Evolutionary conservation across 2,888 invertebrate genomes (phyloP).

Genomic region (Clusia tigrina): DNA sequence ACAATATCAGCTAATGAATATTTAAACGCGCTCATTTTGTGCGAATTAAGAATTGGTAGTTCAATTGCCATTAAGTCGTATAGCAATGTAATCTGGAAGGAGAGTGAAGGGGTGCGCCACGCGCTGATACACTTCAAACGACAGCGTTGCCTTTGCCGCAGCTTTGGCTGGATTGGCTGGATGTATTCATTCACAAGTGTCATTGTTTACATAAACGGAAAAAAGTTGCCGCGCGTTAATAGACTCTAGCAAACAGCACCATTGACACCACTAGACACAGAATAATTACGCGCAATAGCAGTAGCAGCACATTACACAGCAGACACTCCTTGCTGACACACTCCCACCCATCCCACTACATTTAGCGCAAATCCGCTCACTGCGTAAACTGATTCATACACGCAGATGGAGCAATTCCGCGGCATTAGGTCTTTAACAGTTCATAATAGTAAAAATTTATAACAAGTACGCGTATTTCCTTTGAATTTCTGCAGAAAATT

Average conservation of each 20-base stretch:
- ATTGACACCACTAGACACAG: neutral
- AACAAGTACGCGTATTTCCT: too few species aligned
- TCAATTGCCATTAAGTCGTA: slow-evolving; percentile 1
- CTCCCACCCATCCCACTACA: neutral
- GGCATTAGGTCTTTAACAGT: slow-evolving; percentile 36
- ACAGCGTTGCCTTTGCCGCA: too few species aligned
- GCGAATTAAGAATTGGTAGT: slow-evolving; percentile 6
- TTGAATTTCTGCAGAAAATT: slow-evolving; percentile 13
- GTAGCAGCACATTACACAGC: neutral
- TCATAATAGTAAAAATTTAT: slow-evolving; percentile 46
- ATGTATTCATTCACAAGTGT: slow-evolving; percentile 16
- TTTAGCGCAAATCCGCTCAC: slow-evolving; percentile 22
- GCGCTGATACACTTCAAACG: slow-evolving; percentile 12
- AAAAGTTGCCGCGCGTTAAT: slow-evolving; percentile 18
- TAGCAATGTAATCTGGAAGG: neutral
- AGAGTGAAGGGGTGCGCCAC: neutral
- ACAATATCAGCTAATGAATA: slow-evolving; percentile 56
- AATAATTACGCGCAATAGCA: slow-evolving; percentile 3
- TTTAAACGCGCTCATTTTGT: slow-evolving; percentile 19
- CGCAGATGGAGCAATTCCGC: neutral
- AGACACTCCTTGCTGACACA: neutral
- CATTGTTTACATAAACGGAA: slow-evolving; percentile 28
- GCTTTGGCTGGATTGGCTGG: neutral
- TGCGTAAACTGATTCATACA: slow-evolving; percentile 17
- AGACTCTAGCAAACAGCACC: neutral